Evolutionary conservation across 2,888 invertebrate genomes (phyloP).

Genomic region (Nomada flava): DNA sequence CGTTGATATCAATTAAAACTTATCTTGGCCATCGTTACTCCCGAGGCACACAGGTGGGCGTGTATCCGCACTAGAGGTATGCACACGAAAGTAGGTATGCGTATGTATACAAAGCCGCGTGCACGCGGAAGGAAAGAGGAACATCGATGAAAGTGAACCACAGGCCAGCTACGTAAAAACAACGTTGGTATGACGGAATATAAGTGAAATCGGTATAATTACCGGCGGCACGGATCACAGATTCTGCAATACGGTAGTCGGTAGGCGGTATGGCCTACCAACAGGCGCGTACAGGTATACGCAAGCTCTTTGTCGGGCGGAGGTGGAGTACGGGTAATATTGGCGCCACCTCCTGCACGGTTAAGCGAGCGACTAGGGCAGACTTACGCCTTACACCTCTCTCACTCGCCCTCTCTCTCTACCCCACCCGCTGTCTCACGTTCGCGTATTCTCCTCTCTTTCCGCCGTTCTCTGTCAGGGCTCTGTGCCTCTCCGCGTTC

Average conservation of each 20-base stretch:
- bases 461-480: slow-evolving; percentile 37
- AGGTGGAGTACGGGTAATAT: slow-evolving; percentile 76
- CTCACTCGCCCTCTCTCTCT: slow-evolving; percentile 70
- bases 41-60: too few species aligned
- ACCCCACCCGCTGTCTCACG: slow-evolving; percentile 84
- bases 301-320: slow-evolving; percentile 79
- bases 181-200: slow-evolving; percentile 44
- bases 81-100: too few species aligned
- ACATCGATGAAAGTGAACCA: neutral
- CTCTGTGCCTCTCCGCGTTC: slow-evolving; percentile 36
- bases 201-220: slow-evolving; percentile 77
- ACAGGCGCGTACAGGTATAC: slow-evolving; percentile 78
- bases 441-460: slow-evolving; percentile 70
- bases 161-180: slow-evolving; percentile 10
- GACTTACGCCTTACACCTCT: slow-evolving; percentile 84
- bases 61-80: too few species aligned
- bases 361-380: slow-evolving; percentile 86
- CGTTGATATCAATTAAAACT: too few species aligned
- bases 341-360: slow-evolving; percentile 87
- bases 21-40: too few species aligned
- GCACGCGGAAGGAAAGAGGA: neutral
- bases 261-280: slow-evolving; percentile 73
- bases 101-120: slow-evolving; percentile 9
- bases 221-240: slow-evolving; percentile 75
- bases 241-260: slow-evolving; percentile 75